Evolutionary conservation across 2,113 vertebrate genomes (phyloP).

Genomic region (Heterochromis multidens): DNA sequence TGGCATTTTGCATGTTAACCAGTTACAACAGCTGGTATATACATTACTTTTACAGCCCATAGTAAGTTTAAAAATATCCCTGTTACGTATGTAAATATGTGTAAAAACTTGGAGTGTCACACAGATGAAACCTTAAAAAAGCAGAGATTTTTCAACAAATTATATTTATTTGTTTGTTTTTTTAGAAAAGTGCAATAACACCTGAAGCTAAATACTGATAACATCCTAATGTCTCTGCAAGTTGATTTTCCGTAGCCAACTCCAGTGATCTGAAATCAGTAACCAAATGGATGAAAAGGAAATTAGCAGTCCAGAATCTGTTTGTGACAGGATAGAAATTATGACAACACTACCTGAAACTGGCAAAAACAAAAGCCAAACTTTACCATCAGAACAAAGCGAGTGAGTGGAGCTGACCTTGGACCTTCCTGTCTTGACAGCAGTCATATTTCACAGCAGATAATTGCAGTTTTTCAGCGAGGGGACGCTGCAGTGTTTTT

Average conservation of each 20-base stretch:
- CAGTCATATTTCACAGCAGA: neutral
- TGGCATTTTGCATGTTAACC: neutral
- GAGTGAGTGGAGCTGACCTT: neutral
- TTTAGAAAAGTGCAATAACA: neutral
- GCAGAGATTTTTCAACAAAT: neutral
- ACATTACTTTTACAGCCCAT: too few relatives aligned
- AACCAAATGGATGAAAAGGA: neutral
- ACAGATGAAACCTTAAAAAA: neutral
- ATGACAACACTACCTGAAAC: neutral
- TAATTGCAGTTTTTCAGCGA: neutral
- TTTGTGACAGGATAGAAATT: accelerated
- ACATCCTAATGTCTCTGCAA: neutral
- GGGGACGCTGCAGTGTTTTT: neutral
- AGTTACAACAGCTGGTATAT: too few relatives aligned
- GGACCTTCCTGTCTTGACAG: neutral
- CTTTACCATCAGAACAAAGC: neutral
- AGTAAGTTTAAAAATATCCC: neutral
- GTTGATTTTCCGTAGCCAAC: neutral
- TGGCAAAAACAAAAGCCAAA: neutral
- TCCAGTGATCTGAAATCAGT: neutral
- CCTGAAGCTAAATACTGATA: neutral
- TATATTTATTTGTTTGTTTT: neutral
- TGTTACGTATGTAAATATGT: neutral
- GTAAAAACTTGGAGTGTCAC: neutral
- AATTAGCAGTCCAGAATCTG: accelerated